phyloP scores from a whole-genome alignment of 2,797 vertebrate genomes.

The Cyclura pinguis region DNA sequence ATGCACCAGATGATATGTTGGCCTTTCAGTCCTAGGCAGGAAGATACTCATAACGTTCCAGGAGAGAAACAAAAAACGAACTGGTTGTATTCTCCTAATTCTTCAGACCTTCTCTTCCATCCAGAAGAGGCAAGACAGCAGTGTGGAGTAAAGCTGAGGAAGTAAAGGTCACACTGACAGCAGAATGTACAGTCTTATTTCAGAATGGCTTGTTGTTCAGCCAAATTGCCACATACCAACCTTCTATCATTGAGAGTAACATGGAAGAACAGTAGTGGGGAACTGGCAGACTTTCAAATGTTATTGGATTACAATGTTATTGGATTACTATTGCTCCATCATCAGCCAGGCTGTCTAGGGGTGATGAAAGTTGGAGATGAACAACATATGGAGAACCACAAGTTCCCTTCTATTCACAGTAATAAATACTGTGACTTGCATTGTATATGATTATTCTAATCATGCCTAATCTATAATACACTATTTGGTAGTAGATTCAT shows the following conservation, averaged over 20 bases:
- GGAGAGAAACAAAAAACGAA: background rate
- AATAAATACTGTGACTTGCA: background rate
- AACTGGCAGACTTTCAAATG: background rate
- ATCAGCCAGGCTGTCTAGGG: background rate
- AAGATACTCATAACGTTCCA: background rate
- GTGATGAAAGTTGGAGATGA: background rate
- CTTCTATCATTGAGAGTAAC: background rate
- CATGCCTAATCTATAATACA: background rate
- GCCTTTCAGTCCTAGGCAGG: background rate
- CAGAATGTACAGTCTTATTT: background rate
- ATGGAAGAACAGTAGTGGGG: background rate
- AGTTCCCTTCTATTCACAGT: background rate
- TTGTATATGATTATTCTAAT: background rate
- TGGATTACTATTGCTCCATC: background rate
- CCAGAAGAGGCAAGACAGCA: background rate
- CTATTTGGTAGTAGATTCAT: background rate
- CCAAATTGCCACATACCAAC: background rate
- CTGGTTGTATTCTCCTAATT: background rate
- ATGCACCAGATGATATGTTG: background rate
- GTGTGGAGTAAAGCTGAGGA: background rate
- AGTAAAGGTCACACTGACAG: background rate
- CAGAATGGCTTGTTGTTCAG: background rate
- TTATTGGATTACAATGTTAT: background rate
- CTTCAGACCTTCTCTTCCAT: background rate
- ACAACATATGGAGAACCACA: background rate